A percentile compares a stretch with the other conserved stretches of the same genome.
These are phyloP conservation scores for Danio kyathit DNA, from an alignment of 2,797 vertebrate species.

Conservation along the genomic window DNA sequence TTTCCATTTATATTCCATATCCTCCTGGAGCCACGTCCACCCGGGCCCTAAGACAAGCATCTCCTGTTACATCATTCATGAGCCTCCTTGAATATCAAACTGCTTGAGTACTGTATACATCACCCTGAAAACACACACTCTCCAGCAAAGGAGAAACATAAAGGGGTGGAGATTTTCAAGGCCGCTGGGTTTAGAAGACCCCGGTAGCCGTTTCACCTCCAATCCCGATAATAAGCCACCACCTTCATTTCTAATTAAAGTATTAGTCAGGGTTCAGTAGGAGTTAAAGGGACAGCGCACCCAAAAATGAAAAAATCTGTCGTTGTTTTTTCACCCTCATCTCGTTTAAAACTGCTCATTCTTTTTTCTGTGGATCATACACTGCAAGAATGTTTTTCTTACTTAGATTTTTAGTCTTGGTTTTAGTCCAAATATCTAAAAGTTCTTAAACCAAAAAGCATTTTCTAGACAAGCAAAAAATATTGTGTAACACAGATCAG, in stretches of 20 bases:
- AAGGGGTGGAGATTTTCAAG: conserved; percentile 25
- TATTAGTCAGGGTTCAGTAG: background rate
- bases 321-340: background rate
- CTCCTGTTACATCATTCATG: conserved; percentile 65
- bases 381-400: no score
- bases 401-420: no score
- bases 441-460: no score
- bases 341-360: background rate
- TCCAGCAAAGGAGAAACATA: conserved; percentile 41
- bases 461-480: no score
- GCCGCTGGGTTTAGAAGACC: background rate
- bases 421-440: no score
- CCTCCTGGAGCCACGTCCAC: conserved; percentile 46
- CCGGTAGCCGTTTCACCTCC: background rate
- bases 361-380: background rate
- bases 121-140: conserved; percentile 42
- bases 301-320: background rate
- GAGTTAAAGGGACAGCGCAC: background rate
- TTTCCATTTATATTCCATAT: conserved; percentile 70
- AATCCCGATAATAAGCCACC: conserved; percentile 2
- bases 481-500: no score
- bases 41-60: conserved; percentile 57
- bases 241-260: background rate
- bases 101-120: conserved; percentile 42
- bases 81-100: conserved; percentile 57